A percentile compares a stretch with the other conserved stretches of the same genome.
phyloP scores from a whole-genome alignment of 2,888 invertebrate species.

The Resseliella maxima region DNA sequence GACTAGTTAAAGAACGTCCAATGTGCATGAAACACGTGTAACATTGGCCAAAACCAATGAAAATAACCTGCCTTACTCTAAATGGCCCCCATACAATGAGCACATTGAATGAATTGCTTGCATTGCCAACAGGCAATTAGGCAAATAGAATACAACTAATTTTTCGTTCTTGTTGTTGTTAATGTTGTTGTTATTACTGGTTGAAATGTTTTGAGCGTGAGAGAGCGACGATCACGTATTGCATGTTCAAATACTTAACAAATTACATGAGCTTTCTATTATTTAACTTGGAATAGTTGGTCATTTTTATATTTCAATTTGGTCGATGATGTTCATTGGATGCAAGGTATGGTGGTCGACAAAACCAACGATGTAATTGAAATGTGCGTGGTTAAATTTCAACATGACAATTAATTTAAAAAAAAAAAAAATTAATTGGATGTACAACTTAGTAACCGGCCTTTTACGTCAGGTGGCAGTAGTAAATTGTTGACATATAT shows the following conservation, averaged over 20 bases:
- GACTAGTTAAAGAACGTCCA: background rate
- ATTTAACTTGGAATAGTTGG: background rate
- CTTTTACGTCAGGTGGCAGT: too few species aligned
- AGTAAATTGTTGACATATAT: too few species aligned
- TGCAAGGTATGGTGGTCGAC: background rate
- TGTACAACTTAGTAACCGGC: too few species aligned
- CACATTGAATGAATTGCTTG: background rate
- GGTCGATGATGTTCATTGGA: too few species aligned
- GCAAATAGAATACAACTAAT: conserved; percentile 15
- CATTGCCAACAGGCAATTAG: conserved; percentile 32
- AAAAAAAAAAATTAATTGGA: too few species aligned
- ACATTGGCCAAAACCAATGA: background rate
- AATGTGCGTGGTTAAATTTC: conserved; percentile 3
- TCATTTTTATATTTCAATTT: background rate
- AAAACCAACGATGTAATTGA: background rate
- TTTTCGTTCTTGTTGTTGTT: background rate
- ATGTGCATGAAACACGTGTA: conserved; percentile 18
- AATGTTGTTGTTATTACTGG: background rate
- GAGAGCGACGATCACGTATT: background rate
- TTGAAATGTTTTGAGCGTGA: too few species aligned
- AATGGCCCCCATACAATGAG: background rate
- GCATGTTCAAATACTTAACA: conserved; percentile 39
- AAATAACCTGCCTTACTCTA: background rate
- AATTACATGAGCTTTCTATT: conserved; percentile 30
- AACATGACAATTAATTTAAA: conserved; percentile 21